These are phyloP conservation scores for Enteromius thamalakanensis DNA, from an alignment of 2,797 vertebrate genomes.

Conservation along the genomic window DNA sequence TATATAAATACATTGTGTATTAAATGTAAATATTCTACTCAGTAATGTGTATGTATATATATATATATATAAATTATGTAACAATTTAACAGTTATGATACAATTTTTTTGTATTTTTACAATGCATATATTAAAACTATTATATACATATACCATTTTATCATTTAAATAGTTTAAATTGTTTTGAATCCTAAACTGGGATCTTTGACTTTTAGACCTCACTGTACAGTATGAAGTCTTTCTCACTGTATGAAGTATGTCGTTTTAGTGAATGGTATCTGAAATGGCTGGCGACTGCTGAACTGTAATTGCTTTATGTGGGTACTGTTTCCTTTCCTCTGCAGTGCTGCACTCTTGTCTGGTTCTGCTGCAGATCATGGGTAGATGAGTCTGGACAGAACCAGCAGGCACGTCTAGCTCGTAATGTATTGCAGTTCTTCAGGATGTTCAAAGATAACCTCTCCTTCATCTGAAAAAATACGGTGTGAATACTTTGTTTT, in stretches of 20 bases:
- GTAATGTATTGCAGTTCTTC: slow-evolving; percentile 36
- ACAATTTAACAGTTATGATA: no score
- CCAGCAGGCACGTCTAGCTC: slow-evolving; percentile 41
- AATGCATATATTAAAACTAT: not conserved
- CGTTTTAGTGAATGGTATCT: not conserved
- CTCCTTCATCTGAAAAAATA: slow-evolving; percentile 40
- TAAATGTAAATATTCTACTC: no score
- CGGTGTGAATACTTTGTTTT: slow-evolving; percentile 50
- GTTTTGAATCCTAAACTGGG: not conserved
- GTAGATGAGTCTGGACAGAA: slow-evolving; percentile 18
- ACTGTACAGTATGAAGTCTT: no score
- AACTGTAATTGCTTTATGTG: slow-evolving; percentile 33
- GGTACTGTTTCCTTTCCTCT: not conserved
- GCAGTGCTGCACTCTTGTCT: slow-evolving; percentile 23
- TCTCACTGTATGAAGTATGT: no score
- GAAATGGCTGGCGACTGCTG: not conserved
- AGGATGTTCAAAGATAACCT: slow-evolving; percentile 47
- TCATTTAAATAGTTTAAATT: not conserved
- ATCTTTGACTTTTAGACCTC: slow-evolving; percentile 2
- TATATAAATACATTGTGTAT: no score
- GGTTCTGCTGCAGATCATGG: slow-evolving; percentile 40
- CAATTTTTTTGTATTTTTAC: not conserved
- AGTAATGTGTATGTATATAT: no score
- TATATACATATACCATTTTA: not conserved
- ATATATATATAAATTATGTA: no score